Evolutionary conservation across 2,888 invertebrate genomes (phyloP), one percentile per base, ranked within the genome.

Genomic region (Conops quadrifasciatus): DNA sequence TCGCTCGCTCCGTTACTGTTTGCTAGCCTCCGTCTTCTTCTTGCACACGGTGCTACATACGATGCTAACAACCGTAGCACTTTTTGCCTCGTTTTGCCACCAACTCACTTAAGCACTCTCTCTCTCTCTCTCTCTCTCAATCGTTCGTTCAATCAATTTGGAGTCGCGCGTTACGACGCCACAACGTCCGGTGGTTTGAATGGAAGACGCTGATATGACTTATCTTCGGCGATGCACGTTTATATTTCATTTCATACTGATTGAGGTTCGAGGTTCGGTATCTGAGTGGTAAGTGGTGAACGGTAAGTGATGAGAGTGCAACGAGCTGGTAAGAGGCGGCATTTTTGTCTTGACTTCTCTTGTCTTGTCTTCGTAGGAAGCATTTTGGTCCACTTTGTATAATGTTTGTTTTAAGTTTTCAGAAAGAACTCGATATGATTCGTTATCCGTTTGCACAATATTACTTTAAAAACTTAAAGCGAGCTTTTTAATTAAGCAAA

Each of bases 181-280:
- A 24, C 43, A 28, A 62, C 62, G 9, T 51, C 59, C 43, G 30
- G 49, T 30, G 36, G 9, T 24, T 11, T 7, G 11, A 49, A 15
- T 16, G 60, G 60, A 60, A 28, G 58, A 36, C 58, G 21, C 49
- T 49, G 68, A 68, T 68, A 68, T 51, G 68, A 68, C 51, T 68
- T 68, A 68, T 68, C 68, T 30, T 49, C 15, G 30, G 4, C 51
- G 62, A 62, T 62, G 60, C 68, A 62, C 62, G 62, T 68, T 67
- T 67, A 67, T 67, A 59, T 67, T 60, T 67, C 59, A 67, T 59
- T 67, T 28, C 30, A 26, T n/a, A 0, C 19, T 53, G 53, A 43
- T 53, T 16, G 30, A 15, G 4, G 26, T 28, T 21, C 19, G 19
- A 15, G 36, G 28, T n/a, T 13, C n/a, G 49, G 53, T 56, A 56